These are phyloP conservation scores for Pygocentrus nattereri DNA, from an alignment of 2,797 vertebrate genomes.

Conservation along the genomic window DNA sequence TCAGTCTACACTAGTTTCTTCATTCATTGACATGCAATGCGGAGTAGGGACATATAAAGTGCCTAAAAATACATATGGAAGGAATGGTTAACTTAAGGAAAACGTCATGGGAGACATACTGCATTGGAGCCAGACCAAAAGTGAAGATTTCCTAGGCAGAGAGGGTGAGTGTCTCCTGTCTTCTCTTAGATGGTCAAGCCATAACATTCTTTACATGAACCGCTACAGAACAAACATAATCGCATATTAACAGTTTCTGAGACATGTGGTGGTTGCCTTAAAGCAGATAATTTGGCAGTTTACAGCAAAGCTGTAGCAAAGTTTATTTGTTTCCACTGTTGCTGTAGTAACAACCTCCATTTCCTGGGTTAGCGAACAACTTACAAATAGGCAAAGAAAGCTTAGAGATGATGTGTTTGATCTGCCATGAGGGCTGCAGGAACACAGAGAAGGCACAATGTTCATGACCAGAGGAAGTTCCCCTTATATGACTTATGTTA, in stretches of 20 bases:
- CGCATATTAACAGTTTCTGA: not conserved
- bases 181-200: not conserved
- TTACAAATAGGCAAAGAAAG: not conserved
- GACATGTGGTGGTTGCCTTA: not conserved
- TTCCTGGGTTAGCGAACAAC: constrained; percentile 2
- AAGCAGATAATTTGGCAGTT: not conserved
- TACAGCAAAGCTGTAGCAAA: not conserved
- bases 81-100: too few species aligned
- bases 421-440: constrained; percentile 12
- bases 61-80: not conserved
- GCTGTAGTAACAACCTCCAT: constrained; percentile 17
- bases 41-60: not conserved
- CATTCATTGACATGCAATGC: not conserved
- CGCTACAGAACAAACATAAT: not conserved
- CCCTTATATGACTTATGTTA: not conserved
- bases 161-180: constrained; percentile 26
- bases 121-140: not conserved
- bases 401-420: constrained; percentile 5
- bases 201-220: not conserved
- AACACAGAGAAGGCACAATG: not conserved
- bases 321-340: constrained; percentile 32
- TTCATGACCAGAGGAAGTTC: not conserved
- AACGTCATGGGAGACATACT: constrained; percentile 2
- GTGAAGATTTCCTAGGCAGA: not conserved
- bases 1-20: not conserved